These are phyloP conservation scores for Empidonax traillii DNA, from an alignment of 2,113 vertebrate species.

Conservation along the genomic window DNA sequence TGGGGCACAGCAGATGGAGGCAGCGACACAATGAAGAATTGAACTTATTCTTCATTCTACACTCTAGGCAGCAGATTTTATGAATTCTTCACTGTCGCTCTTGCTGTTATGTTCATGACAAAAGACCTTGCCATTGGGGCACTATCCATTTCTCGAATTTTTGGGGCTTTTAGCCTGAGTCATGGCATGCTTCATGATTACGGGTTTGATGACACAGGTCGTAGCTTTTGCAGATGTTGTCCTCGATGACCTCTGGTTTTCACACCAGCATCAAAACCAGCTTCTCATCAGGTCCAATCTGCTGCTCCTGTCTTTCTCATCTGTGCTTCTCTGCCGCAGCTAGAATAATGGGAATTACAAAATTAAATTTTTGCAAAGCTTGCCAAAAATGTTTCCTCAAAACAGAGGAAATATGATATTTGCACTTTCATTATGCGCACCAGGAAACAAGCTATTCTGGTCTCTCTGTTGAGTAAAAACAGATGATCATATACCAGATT, in stretches of 20 bases:
- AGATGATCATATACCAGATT: neutral
- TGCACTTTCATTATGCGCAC: neutral
- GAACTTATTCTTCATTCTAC: neutral
- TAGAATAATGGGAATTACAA: neutral
- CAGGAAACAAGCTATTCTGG: neutral
- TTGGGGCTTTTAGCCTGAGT: neutral
- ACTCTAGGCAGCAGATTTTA: neutral
- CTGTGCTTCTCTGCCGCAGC: neutral
- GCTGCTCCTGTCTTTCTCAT: neutral
- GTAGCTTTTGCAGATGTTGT: neutral
- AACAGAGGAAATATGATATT: neutral
- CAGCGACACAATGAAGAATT: neutral
- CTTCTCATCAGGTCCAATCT: neutral
- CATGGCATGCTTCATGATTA: neutral
- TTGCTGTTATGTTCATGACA: neutral
- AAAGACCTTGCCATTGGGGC: neutral
- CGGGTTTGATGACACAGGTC: neutral
- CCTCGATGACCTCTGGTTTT: neutral
- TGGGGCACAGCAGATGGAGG: neutral
- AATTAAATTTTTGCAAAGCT: conserved; percentile 13
- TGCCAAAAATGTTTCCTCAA: conserved; percentile 12
- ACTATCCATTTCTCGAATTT: neutral
- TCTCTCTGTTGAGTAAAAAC: neutral
- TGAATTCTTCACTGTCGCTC: neutral
- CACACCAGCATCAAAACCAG: neutral